Evolutionary conservation across 2,797 vertebrate species (phyloP).

Genomic region (Bradypodion ventrale): DNA sequence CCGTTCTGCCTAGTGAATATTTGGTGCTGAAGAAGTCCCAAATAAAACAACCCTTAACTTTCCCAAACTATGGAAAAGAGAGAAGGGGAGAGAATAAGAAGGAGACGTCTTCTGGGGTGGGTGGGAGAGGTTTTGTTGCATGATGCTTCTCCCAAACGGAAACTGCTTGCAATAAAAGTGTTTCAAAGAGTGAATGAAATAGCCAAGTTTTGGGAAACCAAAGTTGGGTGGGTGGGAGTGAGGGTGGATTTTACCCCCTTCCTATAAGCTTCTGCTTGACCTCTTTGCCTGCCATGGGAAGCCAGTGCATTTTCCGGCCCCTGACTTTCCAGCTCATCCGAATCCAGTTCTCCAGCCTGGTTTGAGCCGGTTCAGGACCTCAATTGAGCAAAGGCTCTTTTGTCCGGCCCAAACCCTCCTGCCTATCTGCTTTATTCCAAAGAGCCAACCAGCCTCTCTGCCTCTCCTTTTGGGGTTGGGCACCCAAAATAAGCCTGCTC

Average conservation of each 20-base stretch:
- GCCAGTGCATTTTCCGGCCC: not conserved
- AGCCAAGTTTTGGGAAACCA: too few relatives aligned
- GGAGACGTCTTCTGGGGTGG: too few relatives aligned
- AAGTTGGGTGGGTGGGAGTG: too few relatives aligned
- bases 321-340: not conserved
- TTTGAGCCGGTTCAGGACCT: constrained; percentile 24
- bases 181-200: not conserved
- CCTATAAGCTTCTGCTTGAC: too few relatives aligned
- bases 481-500: not conserved
- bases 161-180: not conserved
- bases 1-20: too few relatives aligned
- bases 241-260: not conserved
- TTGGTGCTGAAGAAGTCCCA: too few relatives aligned
- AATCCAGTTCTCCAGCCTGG: constrained; percentile 17
- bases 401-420: constrained; percentile 1
- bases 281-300: not conserved
- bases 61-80: too few relatives aligned
- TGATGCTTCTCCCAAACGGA: not conserved
- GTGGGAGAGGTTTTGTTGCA: too few relatives aligned
- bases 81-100: too few relatives aligned
- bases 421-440: not conserved
- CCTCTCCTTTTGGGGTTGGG: constrained; percentile 5
- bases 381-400: constrained; percentile 11
- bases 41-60: too few relatives aligned
- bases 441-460: not conserved